Percentiles rank a stretch among this genome's conserved stretches.
These are phyloP conservation scores for Heteromormyrus szaboi DNA, from an alignment of 2,797 vertebrate species.

Conservation along the genomic window DNA sequence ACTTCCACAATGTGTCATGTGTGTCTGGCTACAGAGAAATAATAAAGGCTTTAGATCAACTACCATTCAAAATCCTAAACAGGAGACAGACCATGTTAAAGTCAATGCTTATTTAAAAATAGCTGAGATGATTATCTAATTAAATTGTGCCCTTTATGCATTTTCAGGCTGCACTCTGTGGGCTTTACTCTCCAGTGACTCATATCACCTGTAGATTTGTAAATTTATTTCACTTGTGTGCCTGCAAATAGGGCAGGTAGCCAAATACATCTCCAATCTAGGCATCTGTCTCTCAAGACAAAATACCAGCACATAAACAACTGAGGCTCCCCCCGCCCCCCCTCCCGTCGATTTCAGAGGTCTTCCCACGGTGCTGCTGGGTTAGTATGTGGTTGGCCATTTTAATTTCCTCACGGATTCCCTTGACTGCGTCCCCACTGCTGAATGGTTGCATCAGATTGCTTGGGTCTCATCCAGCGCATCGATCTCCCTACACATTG, in stretches of 20 bases:
- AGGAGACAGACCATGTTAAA: neutral
- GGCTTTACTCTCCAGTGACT: conserved; percentile 51
- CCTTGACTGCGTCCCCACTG: conserved; percentile 63
- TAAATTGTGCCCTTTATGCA: conserved; percentile 13
- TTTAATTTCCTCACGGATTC: conserved; percentile 74
- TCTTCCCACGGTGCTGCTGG: conserved; percentile 55
- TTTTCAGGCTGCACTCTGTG: conserved; percentile 44
- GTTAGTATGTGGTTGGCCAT: conserved; percentile 47
- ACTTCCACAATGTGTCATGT: neutral
- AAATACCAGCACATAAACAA: conserved; percentile 57
- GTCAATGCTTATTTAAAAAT: neutral
- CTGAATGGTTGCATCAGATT: conserved; percentile 66
- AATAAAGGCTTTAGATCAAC: neutral
- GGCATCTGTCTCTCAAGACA: conserved; percentile 58
- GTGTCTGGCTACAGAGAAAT: neutral
- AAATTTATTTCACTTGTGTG: conserved; percentile 66
- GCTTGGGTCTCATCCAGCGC: conserved; percentile 69
- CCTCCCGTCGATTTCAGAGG: conserved; percentile 41
- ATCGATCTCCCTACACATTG: conserved; percentile 52
- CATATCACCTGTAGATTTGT: conserved; percentile 65
- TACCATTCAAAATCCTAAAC: neutral
- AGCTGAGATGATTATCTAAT: neutral
- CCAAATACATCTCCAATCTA: conserved; percentile 62
- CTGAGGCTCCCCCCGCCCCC: conserved; percentile 45
- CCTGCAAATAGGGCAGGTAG: conserved; percentile 57